Base-by-base conservation (phyloP, 2,888 invertebrate genomes). In the Macrophya alboannulata region DNA sequence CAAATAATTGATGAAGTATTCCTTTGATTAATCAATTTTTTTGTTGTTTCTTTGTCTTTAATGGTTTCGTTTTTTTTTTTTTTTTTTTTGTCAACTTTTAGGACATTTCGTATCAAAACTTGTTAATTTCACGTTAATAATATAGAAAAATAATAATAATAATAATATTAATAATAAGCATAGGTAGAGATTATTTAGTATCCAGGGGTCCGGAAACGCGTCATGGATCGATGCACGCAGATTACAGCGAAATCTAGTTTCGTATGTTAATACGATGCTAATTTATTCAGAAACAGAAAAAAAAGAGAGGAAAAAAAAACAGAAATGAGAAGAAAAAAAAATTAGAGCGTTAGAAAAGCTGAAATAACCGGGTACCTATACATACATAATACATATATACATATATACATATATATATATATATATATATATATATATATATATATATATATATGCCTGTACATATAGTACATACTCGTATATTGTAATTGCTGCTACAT, bases 221-320 rank as follows among this genome's bases (percentile, higher is more conserved):
- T 79, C 31, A 79, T n/a, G 79, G 25, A 55, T 55, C 79, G 79
- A 59, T 79, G 79, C 79, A 79, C 51, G 51, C 37, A 25, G 25
- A 62, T 25, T 62, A 62, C 10, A 79, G 79, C 37, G 79, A 79
- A 79, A 79, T 79, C 79, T 79, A 79, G 79, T 79, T 79, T 59
- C 55, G 55, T 59, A 79, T 79, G 79, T 55, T 55, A 79, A 79
- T 79, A 15, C 17, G 15, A 79, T 40, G 79, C 12, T 21, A 79
- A 79, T 79, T 59, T 37, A 79, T 79, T 79, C 55, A 15, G 10
- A 59, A 55, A 55, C 1, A 25, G 1, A 12, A 25, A 62, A 62
- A 76, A 12, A 48, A 45, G 21, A 74, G 15, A 12, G n/a, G 9
- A 0, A 5, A 17, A 15, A 5, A 17, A 15, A 15, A 31, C 1